Evolutionary conservation across 2,888 invertebrate species (phyloP).

Genomic region (Drosophila multiciliata): DNA sequence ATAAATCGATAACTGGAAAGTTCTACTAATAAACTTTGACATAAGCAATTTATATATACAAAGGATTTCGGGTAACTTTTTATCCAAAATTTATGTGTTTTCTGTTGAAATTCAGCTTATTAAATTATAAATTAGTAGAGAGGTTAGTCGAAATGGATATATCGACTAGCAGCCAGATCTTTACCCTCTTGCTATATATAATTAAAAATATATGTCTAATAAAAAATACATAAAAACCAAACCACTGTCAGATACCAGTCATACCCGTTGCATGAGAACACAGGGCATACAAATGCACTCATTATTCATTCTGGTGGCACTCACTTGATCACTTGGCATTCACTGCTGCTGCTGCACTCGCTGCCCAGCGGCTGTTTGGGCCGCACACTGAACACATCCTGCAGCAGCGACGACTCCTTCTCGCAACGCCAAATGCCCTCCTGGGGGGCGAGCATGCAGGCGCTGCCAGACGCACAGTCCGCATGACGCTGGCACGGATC

Average conservation of each 20-base stretch:
- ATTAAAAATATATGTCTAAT: not conserved
- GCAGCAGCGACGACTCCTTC: slow-evolving; percentile 87
- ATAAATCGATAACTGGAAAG: not conserved
- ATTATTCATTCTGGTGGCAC: slow-evolving; percentile 11
- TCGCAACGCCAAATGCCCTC: slow-evolving; percentile 90
- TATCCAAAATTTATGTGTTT: not conserved
- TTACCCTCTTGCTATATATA: not conserved
- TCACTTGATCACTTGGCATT: slow-evolving; percentile 91
- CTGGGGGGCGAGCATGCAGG: slow-evolving; percentile 88
- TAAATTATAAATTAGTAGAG: not conserved
- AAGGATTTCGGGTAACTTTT: not conserved
- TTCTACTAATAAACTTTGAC: not conserved
- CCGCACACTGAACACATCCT: slow-evolving; percentile 46
- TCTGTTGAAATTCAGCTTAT: not conserved
- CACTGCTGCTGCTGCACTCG: slow-evolving; percentile 92
- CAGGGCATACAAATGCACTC: not conserved
- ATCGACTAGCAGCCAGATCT: not conserved
- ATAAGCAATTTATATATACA: not conserved
- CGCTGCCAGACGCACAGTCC: slow-evolving; percentile 93
- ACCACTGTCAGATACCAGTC: not conserved
- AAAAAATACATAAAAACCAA: not conserved
- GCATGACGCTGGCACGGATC: slow-evolving; percentile 93
- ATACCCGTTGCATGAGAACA: not conserved
- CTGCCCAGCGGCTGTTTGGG: slow-evolving; percentile 93
- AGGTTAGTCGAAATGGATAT: not conserved